Evolutionary conservation across 2,797 vertebrate species (phyloP), one percentile per base, ranked within the genome.

Genomic region (Gymnoscopelus microlampas): DNA sequence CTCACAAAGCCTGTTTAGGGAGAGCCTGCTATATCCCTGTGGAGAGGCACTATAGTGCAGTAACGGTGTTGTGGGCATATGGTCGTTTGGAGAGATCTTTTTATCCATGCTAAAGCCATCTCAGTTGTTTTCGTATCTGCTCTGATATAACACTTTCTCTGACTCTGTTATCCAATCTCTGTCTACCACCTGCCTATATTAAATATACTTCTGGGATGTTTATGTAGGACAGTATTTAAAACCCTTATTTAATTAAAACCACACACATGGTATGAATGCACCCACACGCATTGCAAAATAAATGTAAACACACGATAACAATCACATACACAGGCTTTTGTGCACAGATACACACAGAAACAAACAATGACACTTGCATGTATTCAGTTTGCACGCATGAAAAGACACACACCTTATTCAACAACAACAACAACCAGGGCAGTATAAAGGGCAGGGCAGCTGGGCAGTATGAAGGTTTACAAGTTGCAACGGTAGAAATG

Each of bases 21-120:
- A 53, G 29, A 72, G 35, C 44, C 53, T 53, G 13, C 60, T 50
- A 58, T 44, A 63, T 55, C 66, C 29, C 64, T 61, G 19, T 14
- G 29, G 47, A 68, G 35, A 58, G 51, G 19, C 51, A 53, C 53
- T 23, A 19, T 24, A 73, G 47, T 53, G 7, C 35, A 69, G 63
- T 15, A 19, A 53, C 51, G 12, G 19, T 19, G 49, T 74, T 50
- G 54, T 32, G 75, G 53, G 48, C 73, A 84, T 81, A 75, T 67
- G 64, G 58, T 72, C 48, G 66, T 53, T 67, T 59, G 54, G 19
- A 70, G 61, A 51, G 35, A 44, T 64, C 48, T 61, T 44, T 63
- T 63, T 74, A 64, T 68, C 35, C 48, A 58, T 49, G 57, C 54
- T 32, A 2, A 14, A 14, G n/a, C 23, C n/a, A 49, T n/a, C n/a